phyloP scores from a whole-genome alignment of 2,113 vertebrate genomes.

The Podarcis muralis region DNA sequence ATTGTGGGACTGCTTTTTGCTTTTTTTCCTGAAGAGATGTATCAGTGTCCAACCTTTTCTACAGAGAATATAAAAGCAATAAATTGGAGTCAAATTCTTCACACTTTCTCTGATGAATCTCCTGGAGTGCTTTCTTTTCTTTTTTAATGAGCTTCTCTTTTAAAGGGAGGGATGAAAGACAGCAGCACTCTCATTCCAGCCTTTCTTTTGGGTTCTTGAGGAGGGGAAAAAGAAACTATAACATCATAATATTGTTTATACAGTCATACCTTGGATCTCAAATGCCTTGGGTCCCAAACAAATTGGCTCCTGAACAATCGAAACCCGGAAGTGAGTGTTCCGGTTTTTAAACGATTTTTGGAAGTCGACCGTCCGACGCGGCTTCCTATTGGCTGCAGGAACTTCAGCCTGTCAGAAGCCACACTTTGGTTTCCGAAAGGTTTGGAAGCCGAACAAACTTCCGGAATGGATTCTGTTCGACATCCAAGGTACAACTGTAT shows the following conservation, averaged over 20 bases:
- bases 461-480: too few species aligned
- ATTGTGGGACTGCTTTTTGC: background rate
- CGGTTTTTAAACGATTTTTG: too few species aligned
- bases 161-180: background rate
- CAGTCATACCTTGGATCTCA: too few species aligned
- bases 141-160: slow-evolving; percentile 29
- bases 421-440: too few species aligned
- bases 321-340: too few species aligned
- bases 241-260: background rate
- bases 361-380: too few species aligned
- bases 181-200: background rate
- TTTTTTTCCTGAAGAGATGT: slow-evolving; percentile 5
- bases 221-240: background rate
- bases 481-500: too few species aligned
- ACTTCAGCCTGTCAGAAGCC: too few species aligned
- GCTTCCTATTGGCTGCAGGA: too few species aligned
- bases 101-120: slow-evolving; percentile 66
- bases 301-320: too few species aligned
- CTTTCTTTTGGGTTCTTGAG: background rate
- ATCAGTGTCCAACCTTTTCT: slow-evolving; percentile 64
- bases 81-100: slow-evolving; percentile 63
- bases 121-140: slow-evolving; percentile 58
- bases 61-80: slow-evolving; percentile 45
- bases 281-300: too few species aligned
- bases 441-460: too few species aligned